Evolutionary conservation across 2,797 vertebrate species (phyloP).

Genomic region (Gambelia wislizenii): DNA sequence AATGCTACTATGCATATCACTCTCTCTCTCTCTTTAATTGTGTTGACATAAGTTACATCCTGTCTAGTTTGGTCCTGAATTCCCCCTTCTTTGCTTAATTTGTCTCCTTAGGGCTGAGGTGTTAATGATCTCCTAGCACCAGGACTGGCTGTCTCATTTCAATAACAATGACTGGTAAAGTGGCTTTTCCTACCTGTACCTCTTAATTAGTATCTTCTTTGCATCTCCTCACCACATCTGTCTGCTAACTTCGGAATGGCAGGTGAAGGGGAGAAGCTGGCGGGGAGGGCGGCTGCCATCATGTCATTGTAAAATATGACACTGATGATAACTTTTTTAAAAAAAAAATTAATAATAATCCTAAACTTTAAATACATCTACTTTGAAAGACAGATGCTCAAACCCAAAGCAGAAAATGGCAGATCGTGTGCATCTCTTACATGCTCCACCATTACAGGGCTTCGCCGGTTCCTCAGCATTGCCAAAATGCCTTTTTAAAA

Average conservation of each 20-base stretch:
- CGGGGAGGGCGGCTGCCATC: neutral
- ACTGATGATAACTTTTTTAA: neutral
- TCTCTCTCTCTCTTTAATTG: no score
- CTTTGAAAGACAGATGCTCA: slow-evolving; percentile 1
- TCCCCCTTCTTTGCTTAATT: neutral
- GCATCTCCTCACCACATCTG: neutral
- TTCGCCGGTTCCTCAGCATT: neutral
- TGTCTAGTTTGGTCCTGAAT: neutral
- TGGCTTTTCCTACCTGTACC: slow-evolving; percentile 16
- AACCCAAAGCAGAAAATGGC: neutral
- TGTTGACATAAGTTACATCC: neutral
- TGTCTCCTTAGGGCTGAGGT: neutral
- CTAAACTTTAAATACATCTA: neutral
- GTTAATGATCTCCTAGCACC: neutral
- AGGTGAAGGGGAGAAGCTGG: neutral
- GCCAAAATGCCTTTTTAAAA: neutral
- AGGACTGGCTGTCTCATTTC: slow-evolving; percentile 45
- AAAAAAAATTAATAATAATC: neutral
- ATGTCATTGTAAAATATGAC: neutral
- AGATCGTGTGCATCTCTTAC: rapidly evolving
- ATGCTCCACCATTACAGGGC: neutral
- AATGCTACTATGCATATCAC: no score
- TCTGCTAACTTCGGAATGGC: neutral
- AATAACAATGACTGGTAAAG: slow-evolving; percentile 16
- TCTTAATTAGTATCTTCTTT: slow-evolving; percentile 29